Evolutionary conservation across 2,113 vertebrate species (phyloP).

Genomic region (Channa argus): DNA sequence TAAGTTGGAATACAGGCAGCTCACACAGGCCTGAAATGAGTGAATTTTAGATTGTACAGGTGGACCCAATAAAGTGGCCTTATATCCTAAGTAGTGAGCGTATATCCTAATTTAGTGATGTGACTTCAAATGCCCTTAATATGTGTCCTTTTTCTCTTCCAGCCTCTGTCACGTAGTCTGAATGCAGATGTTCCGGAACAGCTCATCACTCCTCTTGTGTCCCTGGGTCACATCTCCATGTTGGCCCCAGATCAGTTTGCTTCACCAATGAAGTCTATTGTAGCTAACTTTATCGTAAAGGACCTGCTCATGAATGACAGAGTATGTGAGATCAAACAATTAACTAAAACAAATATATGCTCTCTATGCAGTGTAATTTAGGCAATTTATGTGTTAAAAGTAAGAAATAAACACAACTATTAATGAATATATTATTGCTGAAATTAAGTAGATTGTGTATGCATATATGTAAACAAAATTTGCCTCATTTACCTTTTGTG

Average conservation of each 20-base stretch:
- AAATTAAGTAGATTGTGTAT: neutral
- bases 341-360: neutral
- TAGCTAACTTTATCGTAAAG: conserved; percentile 99
- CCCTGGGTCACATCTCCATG: conserved; percentile 98
- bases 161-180: conserved; percentile 98
- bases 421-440: neutral
- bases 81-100: no score
- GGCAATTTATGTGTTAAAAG: no score
- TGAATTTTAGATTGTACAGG: no score
- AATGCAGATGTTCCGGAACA: conserved; percentile 98
- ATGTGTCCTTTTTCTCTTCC: conserved; percentile 27
- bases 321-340: conserved; percentile 80
- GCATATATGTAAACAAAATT: neutral
- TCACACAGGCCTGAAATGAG: no score
- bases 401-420: neutral
- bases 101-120: neutral
- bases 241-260: conserved; percentile 99
- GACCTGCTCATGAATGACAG: conserved; percentile 99
- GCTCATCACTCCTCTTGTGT: conserved; percentile 96
- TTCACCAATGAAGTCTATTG: conserved; percentile 99
- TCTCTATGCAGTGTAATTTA: no score
- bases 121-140: neutral
- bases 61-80: no score
- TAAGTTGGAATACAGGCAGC: no score
- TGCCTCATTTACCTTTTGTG: conserved; percentile 10